A percentile compares a stretch with the other conserved stretches of the same genome.
Evolutionary conservation across 1,140 invertebrate species (phyloP).

Genomic region (Drosophila ironensis): DNA sequence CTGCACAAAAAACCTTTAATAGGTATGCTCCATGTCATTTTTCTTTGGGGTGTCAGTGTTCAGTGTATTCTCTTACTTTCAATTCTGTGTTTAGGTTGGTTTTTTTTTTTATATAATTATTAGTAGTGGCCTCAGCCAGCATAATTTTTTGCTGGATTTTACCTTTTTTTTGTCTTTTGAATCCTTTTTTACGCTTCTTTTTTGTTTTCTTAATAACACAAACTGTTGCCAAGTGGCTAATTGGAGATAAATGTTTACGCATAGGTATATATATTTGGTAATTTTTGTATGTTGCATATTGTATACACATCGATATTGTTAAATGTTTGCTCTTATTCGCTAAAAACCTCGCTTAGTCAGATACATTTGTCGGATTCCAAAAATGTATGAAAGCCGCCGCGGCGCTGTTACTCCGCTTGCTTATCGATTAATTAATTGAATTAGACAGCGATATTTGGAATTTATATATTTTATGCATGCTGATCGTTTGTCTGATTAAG

Average conservation of each 20-base stretch:
- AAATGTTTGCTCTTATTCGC: slow-evolving; percentile 47
- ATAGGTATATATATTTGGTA: slow-evolving; percentile 29
- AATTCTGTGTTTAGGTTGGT: slow-evolving; percentile 9
- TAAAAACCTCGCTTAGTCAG: slow-evolving; percentile 38
- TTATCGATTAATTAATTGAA: slow-evolving; percentile 41
- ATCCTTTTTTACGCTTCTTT: slow-evolving; percentile 6
- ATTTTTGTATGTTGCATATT: slow-evolving; percentile 30
- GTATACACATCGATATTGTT: slow-evolving; percentile 68
- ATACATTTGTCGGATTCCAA: slow-evolving; percentile 47
- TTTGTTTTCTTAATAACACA: slow-evolving; percentile 59
- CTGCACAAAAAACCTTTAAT: slow-evolving; percentile 80
- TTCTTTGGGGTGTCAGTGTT: slow-evolving; percentile 32
- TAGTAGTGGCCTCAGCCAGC: slow-evolving; percentile 73
- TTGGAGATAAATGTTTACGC: slow-evolving; percentile 40
- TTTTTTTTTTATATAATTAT: slow-evolving; percentile 21
- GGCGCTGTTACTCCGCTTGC: too few species aligned
- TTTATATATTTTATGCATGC: slow-evolving; percentile 1
- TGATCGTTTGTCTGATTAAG: slow-evolving; percentile 13
- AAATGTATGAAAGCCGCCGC: slow-evolving; percentile 72
- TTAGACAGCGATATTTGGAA: slow-evolving; percentile 35
- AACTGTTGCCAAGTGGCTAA: slow-evolving; percentile 64
- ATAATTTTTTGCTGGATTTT: slow-evolving; percentile 77
- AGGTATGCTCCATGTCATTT: slow-evolving; percentile 63
- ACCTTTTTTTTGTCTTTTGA: slow-evolving; percentile 49
- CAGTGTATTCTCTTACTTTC: slow-evolving; percentile 12